Base-by-base conservation (phyloP, 1,140 invertebrate species). In the Ostrea denselamellosa region DNA sequence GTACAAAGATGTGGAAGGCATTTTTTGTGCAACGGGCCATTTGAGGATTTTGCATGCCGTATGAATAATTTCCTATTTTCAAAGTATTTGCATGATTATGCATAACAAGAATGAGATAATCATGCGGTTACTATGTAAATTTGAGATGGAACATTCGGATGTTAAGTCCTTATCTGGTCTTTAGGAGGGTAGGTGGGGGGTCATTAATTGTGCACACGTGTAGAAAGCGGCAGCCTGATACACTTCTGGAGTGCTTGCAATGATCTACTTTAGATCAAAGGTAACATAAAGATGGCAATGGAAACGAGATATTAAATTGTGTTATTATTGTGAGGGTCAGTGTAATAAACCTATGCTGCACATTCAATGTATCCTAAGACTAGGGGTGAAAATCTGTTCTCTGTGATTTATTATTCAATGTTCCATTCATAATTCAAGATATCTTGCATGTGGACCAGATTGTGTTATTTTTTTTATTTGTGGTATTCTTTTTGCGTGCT, bases 1-100 rank as follows among this genome's bases (percentile, higher is more conserved):
- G 68, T 12, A 77, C 68, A 44, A 77, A 44, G 34, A 44, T n/a
- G 34, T 44, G 34, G 34, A 44, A 77, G 4, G 22, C 68, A 28
- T 14, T 9, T 8, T 28, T 62, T 34, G 68, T 77, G 68, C 68
- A 77, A 25, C 7, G 25, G 68, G 68, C 68, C 68, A 77, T 77
- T 77, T 77, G 25, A 77, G 68, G 12, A 34, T 28, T 77, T 77
- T 34, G 14, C 68, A 77, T 77, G 68, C 25, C 25, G 8, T 17
- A 77, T 14, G 25, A 77, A 17, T 77, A 77, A 25, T 77, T 34
- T 77, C 28, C 22, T 3, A 77, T 77, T 77, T 77, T 77, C 68
- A 77, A 77, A 77, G 68, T 77, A 34, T 77, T 14, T 9, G 14
- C 68, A 77, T 77, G 68, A 77, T 77, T 77, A 25, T 77, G 12